phyloP scores from a whole-genome alignment of 1,140 invertebrate species.

The Drosophila littoralis region DNA sequence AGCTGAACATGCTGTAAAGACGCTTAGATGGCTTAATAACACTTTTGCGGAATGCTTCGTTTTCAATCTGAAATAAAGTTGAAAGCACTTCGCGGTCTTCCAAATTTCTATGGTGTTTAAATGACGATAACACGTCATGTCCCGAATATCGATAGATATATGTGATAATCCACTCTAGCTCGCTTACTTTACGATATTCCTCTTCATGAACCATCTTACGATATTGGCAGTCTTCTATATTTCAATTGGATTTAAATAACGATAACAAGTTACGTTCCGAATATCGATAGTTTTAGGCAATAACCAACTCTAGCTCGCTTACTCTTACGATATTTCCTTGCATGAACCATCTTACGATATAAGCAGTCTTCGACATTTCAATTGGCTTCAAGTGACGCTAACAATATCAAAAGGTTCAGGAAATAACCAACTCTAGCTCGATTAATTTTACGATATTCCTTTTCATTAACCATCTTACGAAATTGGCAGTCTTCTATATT shows the following conservation, averaged over 20 bases:
- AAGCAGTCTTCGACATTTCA: too few relatives aligned
- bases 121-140: neutral
- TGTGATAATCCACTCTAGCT: neutral
- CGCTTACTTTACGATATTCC: too few relatives aligned
- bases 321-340: too few relatives aligned
- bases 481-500: neutral
- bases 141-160: neutral
- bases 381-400: neutral
- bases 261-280: neutral
- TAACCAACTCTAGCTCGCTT: too few relatives aligned
- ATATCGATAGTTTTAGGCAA: neutral
- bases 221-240: neutral
- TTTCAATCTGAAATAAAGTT: too few relatives aligned
- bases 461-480: neutral
- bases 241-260: neutral
- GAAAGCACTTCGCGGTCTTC: neutral
- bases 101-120: too few relatives aligned
- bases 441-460: too few relatives aligned
- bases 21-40: too few relatives aligned
- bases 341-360: too few relatives aligned
- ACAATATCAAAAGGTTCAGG: neutral
- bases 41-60: neutral
- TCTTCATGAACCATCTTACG: too few relatives aligned
- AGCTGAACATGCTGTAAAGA: neutral
- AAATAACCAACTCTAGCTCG: neutral